Percentiles rank a stretch among this genome's conserved stretches.
These are phyloP conservation scores for Sarcophaga variegata DNA, from an alignment of 2,888 invertebrate genomes.

Conservation along the genomic window DNA sequence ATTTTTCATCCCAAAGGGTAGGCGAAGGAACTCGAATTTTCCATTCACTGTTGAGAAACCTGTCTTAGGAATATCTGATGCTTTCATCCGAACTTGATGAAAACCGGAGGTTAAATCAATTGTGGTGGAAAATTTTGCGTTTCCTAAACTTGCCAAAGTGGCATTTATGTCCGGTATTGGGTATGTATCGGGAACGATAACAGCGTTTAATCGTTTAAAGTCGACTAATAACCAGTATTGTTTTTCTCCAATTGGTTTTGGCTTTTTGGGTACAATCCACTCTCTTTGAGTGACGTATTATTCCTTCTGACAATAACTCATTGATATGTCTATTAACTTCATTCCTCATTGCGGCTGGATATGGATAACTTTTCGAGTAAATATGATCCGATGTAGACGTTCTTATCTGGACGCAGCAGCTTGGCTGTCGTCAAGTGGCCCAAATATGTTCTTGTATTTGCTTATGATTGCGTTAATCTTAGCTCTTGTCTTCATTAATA, in stretches of 20 bases:
- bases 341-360: background rate
- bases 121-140: slow-evolving; percentile 69
- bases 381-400: background rate
- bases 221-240: slow-evolving; percentile 70
- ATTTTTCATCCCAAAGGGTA: slow-evolving; percentile 52
- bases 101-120: slow-evolving; percentile 64
- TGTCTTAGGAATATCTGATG: slow-evolving; percentile 22
- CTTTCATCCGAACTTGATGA: slow-evolving; percentile 51
- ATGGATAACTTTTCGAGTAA: slow-evolving; percentile 19
- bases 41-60: slow-evolving; percentile 24
- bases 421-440: no score
- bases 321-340: slow-evolving; percentile 6
- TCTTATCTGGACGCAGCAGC: no score
- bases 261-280: slow-evolving; percentile 71
- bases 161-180: slow-evolving; percentile 68
- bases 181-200: slow-evolving; percentile 68
- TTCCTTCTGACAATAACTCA: slow-evolving; percentile 70
- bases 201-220: slow-evolving; percentile 68
- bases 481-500: no score
- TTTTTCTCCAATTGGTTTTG: slow-evolving; percentile 65
- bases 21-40: slow-evolving; percentile 12
- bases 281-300: slow-evolving; percentile 74
- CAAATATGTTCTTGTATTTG: no score
- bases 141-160: slow-evolving; percentile 68
- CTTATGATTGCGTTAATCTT: no score